A percentile compares a stretch with the other conserved stretches of the same genome.
Evolutionary conservation across 2,888 invertebrate species (phyloP).

Genomic region (Zootermopsis nevadensis): DNA sequence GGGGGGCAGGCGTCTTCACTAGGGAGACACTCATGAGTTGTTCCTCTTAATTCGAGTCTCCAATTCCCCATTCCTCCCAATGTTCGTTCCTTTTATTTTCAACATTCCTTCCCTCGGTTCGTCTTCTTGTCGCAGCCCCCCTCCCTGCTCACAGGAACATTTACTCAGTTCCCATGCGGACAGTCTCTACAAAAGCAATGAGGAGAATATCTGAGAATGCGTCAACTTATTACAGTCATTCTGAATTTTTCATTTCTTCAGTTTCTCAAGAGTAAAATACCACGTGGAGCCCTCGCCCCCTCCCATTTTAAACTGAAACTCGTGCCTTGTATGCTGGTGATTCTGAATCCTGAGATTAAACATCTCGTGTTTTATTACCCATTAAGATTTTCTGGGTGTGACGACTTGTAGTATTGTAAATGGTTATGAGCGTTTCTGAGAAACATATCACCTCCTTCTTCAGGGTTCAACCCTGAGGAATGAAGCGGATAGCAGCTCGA

Average conservation of each 20-base stretch:
- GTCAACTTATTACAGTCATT: background rate
- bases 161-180: slow-evolving; percentile 17
- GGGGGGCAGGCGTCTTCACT: background rate
- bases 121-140: background rate
- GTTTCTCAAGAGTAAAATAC: background rate
- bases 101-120: slow-evolving; percentile 2
- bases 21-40: background rate
- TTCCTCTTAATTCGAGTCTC: background rate
- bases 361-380: no score
- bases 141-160: background rate
- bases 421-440: no score
- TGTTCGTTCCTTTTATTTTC: slow-evolving; percentile 7
- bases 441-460: no score
- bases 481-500: no score
- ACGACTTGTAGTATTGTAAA: no score
- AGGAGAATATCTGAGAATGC: background rate
- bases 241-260: background rate
- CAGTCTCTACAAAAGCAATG: slow-evolving; percentile 2
- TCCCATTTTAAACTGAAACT: background rate
- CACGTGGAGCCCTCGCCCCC: background rate
- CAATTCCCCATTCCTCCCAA: background rate
- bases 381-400: no score
- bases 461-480: no score
- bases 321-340: background rate
- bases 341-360: background rate